Percentiles rank a stretch among this genome's conserved stretches.
Evolutionary conservation across 2,888 invertebrate species (phyloP).

Genomic region (Theristus sp.): DNA sequence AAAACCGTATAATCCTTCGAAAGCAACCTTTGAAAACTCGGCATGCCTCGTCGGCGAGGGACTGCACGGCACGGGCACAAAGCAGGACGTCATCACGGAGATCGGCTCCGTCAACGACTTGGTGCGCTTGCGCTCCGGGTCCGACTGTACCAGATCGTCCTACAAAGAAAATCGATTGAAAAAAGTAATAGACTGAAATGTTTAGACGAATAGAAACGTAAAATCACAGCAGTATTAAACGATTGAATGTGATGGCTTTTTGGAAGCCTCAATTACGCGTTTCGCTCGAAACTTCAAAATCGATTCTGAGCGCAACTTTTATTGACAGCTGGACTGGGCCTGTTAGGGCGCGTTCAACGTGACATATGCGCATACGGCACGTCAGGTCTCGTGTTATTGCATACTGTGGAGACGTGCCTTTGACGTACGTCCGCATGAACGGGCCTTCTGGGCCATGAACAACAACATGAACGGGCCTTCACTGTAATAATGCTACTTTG

Average conservation of each 20-base stretch:
- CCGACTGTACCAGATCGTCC: conserved; percentile 13
- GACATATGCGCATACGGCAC: too few species aligned
- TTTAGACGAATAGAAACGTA: neutral
- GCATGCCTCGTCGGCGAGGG: neutral
- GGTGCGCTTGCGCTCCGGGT: conserved; percentile 14
- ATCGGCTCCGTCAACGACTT: conserved; percentile 21
- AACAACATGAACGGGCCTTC: neutral
- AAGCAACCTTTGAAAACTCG: neutral
- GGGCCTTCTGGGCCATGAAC: too few species aligned
- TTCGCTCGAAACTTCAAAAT: too few species aligned
- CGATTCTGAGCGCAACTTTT: too few species aligned
- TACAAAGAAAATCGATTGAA: conserved; percentile 1
- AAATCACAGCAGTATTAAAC: neutral
- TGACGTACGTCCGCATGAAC: too few species aligned
- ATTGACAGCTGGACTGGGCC: too few species aligned
- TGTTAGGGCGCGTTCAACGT: too few species aligned
- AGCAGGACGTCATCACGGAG: conserved; percentile 18
- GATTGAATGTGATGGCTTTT: neutral
- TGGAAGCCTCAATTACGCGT: neutral
- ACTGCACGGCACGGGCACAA: neutral
- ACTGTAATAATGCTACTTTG: neutral
- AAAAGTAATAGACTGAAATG: neutral
- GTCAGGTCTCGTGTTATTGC: too few species aligned
- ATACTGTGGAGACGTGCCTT: too few species aligned
- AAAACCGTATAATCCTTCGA: too few species aligned